These are phyloP conservation scores for Apodemia mormo DNA, from an alignment of 2,888 invertebrate species.

Conservation along the genomic window DNA sequence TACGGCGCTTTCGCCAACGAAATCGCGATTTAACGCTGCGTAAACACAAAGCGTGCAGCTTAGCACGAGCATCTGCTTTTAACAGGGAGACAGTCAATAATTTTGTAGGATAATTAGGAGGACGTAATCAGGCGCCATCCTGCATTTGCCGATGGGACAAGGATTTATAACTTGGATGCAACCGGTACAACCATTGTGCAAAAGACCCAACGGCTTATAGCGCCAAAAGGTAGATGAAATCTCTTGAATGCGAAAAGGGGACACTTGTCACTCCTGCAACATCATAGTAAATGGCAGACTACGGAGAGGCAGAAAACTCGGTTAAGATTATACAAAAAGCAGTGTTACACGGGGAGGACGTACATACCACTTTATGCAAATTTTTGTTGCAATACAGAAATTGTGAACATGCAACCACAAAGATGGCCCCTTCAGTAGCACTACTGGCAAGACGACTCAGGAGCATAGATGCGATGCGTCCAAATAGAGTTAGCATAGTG, in stretches of 20 bases:
- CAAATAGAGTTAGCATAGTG: not conserved
- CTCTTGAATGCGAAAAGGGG: not conserved
- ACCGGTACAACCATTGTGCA: too few relatives aligned
- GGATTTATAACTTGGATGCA: too few relatives aligned
- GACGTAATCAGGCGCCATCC: too few relatives aligned
- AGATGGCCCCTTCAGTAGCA: slow-evolving; percentile 26
- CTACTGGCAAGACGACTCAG: slow-evolving; percentile 10
- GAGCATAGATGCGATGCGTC: slow-evolving; percentile 8
- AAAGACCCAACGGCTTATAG: too few relatives aligned
- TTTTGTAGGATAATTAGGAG: too few relatives aligned
- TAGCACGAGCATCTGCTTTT: too few relatives aligned
- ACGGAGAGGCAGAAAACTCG: slow-evolving; percentile 36
- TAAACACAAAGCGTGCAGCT: too few relatives aligned
- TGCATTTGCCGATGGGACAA: too few relatives aligned
- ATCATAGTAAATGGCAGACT: too few relatives aligned
- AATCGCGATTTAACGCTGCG: too few relatives aligned
- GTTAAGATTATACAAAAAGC: slow-evolving; percentile 36
- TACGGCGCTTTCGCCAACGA: too few relatives aligned
- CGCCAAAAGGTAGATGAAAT: not conserved
- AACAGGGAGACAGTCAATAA: too few relatives aligned
- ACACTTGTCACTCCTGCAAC: not conserved
- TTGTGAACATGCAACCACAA: slow-evolving; percentile 28
- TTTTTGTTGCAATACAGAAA: slow-evolving; percentile 32
- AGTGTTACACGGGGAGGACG: slow-evolving; percentile 9
- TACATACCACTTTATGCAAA: slow-evolving; percentile 16